Base-by-base conservation (phyloP, 2,113 vertebrate genomes). In the Spermophilus dauricus region DNA sequence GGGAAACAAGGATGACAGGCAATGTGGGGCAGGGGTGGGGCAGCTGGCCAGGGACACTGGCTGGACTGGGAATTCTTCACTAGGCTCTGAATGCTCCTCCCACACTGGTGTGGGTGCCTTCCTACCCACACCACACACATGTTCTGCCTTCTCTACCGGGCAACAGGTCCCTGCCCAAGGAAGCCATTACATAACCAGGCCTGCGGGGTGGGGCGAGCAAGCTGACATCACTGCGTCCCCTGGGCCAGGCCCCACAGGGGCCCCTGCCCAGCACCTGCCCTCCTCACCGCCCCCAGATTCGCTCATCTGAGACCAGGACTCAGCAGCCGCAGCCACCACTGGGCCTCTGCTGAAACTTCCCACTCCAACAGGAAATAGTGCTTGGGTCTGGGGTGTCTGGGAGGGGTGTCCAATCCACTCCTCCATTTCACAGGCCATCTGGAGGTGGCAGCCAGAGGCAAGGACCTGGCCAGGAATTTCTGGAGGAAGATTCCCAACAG, bases 141-240 rank as follows among this genome's bases (percentile, higher is more conserved):
- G 30, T 75, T 89, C 90, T 92, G 87, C 92, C 94, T 90, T 56
- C 85, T 76, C 51, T n/a, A 77, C 80, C 28, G 70, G 95, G 94
- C 92, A 96, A 96, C 96, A 97, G 92, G 92, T 97, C 78, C 92
- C 86, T 93, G 73, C 73, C 94, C 88, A 48, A 88, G 28, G 37
- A 86, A 78, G 86, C 63, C 91, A 97, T 98, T 98, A 98, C 96
- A 97, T 98, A 98, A 98, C 70, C 32, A 4, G 0, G 86, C 75
- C 73, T 76, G 86, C 4, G 2, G 88, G 96, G 95, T 91, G 93
- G 85, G 91, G 95, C 65, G 20, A 88, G 84, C 86, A 45, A 22
- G 78, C 91, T 98, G 97, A 97, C 97, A 97, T 98, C 97, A 98
- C 70, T 51, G 86, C 30, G 65, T 94, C 96, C 95, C 96, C 73